Evolutionary conservation across 1,140 invertebrate species (phyloP).

Genomic region (Cataglyphis hispanica): DNA sequence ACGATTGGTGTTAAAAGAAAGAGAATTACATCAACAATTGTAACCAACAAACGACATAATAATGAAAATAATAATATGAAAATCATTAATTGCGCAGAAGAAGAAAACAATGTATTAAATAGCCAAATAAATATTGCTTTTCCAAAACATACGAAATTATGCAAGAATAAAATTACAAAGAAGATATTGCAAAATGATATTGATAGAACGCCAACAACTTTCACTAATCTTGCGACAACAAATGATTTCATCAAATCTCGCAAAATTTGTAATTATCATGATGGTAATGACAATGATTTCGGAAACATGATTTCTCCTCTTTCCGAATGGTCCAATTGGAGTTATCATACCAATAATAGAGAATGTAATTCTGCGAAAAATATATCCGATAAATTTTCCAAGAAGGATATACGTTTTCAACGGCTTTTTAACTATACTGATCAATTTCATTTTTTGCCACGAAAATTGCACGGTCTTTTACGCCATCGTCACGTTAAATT

Average conservation of each 20-base stretch:
- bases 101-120: neutral
- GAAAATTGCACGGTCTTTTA: constrained; percentile 65
- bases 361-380: neutral
- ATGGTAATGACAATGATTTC: neutral
- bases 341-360: constrained; percentile 38
- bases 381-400: neutral
- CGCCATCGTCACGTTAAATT: constrained; percentile 57
- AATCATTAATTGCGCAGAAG: neutral
- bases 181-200: neutral
- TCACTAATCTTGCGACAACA: neutral
- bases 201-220: neutral
- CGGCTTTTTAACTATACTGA: constrained; percentile 1
- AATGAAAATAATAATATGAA: neutral
- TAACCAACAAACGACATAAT: neutral
- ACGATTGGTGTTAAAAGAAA: constrained; percentile 1
- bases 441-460: constrained; percentile 62
- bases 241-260: neutral
- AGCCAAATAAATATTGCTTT: neutral
- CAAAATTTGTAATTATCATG: neutral
- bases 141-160: neutral
- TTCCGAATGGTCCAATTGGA: constrained; percentile 80
- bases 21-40: neutral
- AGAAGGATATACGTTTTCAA: neutral
- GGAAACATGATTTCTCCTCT: constrained; percentile 48
- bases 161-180: neutral